Evolutionary conservation across 1,140 invertebrate species (phyloP).

Genomic region (Dysdera silvatica): DNA sequence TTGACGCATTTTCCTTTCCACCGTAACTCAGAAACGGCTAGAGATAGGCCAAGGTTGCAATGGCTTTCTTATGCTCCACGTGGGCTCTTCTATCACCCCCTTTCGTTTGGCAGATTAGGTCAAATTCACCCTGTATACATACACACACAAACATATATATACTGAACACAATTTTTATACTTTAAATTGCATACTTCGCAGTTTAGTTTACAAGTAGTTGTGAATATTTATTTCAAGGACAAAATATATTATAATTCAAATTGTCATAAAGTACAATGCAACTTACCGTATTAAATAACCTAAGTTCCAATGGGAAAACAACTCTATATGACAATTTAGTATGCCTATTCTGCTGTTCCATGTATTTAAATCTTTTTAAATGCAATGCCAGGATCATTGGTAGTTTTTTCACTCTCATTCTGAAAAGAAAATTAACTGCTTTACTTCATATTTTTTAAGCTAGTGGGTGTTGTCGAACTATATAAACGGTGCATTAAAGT

Average conservation of each 20-base stretch:
- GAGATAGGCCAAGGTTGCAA: too few species aligned
- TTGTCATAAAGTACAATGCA: background rate
- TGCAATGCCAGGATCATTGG: constrained; percentile 96
- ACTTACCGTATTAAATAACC: constrained; percentile 94
- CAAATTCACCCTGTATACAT: too few species aligned
- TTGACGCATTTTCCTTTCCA: too few species aligned
- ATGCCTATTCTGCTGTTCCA: constrained; percentile 96
- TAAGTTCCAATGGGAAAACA: constrained; percentile 93
- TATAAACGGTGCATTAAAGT: too few species aligned
- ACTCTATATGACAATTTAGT: constrained; percentile 98
- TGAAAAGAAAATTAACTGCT: constrained; percentile 26
- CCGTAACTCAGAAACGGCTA: too few species aligned
- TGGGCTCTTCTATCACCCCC: too few species aligned
- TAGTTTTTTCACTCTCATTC: constrained; percentile 96
- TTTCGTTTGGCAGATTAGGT: too few species aligned
- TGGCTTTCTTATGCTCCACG: too few species aligned
- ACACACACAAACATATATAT: too few species aligned
- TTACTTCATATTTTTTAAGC: too few species aligned
- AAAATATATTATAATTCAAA: background rate
- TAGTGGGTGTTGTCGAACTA: too few species aligned
- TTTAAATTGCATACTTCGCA: background rate
- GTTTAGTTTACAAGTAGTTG: background rate
- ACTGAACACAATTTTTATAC: too few species aligned
- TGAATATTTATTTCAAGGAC: background rate
- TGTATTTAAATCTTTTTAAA: constrained; percentile 95